Percentiles rank a stretch among this genome's conserved stretches.
These are phyloP conservation scores for Lepus americanus DNA, from an alignment of 2,113 vertebrate species.

Conservation along the genomic window DNA sequence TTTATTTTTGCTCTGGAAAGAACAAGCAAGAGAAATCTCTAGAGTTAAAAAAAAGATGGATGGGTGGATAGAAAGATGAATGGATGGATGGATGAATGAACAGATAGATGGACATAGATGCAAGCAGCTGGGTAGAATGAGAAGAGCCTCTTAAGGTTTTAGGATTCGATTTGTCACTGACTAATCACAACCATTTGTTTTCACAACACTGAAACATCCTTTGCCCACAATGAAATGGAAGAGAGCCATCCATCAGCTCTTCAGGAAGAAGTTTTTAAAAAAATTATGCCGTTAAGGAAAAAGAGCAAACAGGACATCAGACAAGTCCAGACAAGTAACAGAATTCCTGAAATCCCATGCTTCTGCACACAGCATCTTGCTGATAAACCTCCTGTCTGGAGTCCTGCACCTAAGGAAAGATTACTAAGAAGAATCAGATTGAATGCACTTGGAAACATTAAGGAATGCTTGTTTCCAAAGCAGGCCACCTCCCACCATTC, in stretches of 20 bases:
- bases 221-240: slow-evolving; percentile 50
- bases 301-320: not conserved
- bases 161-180: slow-evolving; percentile 29
- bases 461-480: not conserved
- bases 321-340: not conserved
- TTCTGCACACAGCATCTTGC: not conserved
- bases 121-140: not conserved
- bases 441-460: not conserved
- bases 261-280: slow-evolving; percentile 38
- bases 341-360: not conserved
- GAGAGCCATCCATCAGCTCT: slow-evolving; percentile 49
- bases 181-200: slow-evolving; percentile 67
- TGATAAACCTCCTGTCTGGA: not conserved
- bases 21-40: not conserved
- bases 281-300: not conserved
- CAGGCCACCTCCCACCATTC: not conserved
- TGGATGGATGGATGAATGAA: too few species aligned
- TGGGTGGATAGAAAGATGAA: not conserved
- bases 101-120: not conserved
- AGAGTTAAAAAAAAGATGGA: not conserved
- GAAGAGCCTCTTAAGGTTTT: not conserved
- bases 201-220: slow-evolving; percentile 58
- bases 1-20: slow-evolving; percentile 38
- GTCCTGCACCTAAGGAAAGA: not conserved
- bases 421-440: not conserved